Evolutionary conservation across 2,888 invertebrate genomes (phyloP).

Genomic region (Andrena haemorrhoa): DNA sequence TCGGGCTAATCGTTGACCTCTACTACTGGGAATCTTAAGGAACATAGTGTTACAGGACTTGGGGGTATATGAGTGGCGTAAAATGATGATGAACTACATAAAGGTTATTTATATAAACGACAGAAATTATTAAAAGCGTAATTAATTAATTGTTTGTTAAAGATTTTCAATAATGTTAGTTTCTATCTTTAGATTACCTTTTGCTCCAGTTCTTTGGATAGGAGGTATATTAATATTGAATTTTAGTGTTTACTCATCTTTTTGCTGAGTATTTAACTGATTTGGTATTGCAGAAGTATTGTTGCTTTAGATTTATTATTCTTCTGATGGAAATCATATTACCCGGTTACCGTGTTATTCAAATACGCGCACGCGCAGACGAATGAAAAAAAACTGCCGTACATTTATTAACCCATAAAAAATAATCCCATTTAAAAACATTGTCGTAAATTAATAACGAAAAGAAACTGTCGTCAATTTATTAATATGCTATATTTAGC

Average conservation of each 20-base stretch:
- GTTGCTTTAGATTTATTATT: background rate
- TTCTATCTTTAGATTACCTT: too few relatives aligned
- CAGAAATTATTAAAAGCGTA: background rate
- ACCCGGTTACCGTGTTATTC: background rate
- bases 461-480: too few relatives aligned
- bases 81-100: background rate
- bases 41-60: background rate
- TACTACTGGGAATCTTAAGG: constrained; percentile 16
- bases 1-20: background rate
- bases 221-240: background rate
- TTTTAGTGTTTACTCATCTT: background rate
- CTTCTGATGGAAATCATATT: background rate
- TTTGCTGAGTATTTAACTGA: background rate
- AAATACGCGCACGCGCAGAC: too few relatives aligned
- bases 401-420: too few relatives aligned
- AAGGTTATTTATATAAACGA: background rate
- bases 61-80: background rate
- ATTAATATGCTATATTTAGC: too few relatives aligned
- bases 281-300: background rate
- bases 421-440: too few relatives aligned
- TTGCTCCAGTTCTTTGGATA: too few relatives aligned
- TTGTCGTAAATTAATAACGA: too few relatives aligned
- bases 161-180: background rate
- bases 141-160: background rate
- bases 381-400: too few relatives aligned